Evolutionary conservation across 2,888 invertebrate genomes (phyloP), one percentile per base, ranked within the genome.

Genomic region (Brachyptera risi): DNA sequence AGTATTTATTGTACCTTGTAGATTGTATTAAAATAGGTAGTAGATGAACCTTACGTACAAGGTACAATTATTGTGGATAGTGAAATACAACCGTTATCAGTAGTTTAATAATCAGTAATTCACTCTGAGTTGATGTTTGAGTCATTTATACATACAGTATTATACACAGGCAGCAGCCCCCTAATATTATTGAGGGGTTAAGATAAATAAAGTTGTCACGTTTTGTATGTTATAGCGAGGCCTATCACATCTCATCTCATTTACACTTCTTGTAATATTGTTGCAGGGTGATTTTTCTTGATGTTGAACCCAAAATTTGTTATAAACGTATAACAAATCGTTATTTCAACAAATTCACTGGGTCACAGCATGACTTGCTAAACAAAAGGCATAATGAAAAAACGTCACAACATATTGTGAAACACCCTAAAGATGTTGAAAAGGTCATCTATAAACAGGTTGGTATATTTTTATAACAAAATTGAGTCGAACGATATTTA

Each of bases 221-320:
- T n/a, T n/a, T n/a, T n/a, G n/a, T n/a, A n/a, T n/a, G n/a, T n/a
- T n/a, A n/a, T n/a, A n/a, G n/a, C n/a, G n/a, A n/a, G n/a, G n/a
- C n/a, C n/a, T n/a, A n/a, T n/a, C n/a, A n/a, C n/a, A n/a, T n/a
- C n/a, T n/a, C n/a, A n/a, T n/a, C n/a, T n/a, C n/a, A n/a, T n/a
- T n/a, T n/a, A n/a, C n/a, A n/a, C n/a, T n/a, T n/a, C 11, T 31
- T 31, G 5, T 7, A 7, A 5, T 24, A 4, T 26, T 26, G 11
- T 59, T 62, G 40, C 67, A 82, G 81, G 31, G 72, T 82, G 56
- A 76, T 82, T 71, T 76, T 82, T 66, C 67, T 82, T 67, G 75
- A 78, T 65, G 71, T 73, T 38, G 72, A 75, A 19, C 68, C 69
- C 65, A 71, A 69, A 19, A 72, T 71, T 23, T 79, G 80, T 67